These are phyloP conservation scores for Hiodon tergisus DNA, from an alignment of 2,113 vertebrate species.

Conservation along the genomic window DNA sequence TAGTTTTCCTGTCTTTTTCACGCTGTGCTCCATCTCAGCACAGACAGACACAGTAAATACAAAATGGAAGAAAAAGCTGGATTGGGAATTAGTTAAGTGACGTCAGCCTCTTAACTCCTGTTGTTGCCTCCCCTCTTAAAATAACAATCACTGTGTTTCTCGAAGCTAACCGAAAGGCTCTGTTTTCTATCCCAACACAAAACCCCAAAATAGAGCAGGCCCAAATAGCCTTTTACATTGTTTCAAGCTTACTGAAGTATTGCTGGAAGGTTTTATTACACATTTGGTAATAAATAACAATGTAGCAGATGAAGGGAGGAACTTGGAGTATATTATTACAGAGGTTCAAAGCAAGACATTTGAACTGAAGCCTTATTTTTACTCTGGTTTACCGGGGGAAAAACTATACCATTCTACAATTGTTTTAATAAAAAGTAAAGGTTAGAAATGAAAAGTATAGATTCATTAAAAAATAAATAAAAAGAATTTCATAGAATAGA, in stretches of 20 bases:
- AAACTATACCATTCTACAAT: too few species aligned
- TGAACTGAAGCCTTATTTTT: neutral
- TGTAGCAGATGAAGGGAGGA: too few species aligned
- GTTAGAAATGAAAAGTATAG: too few species aligned
- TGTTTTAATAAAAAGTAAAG: too few species aligned
- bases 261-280: too few species aligned
- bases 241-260: too few species aligned
- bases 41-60: neutral
- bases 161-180: constrained; percentile 1
- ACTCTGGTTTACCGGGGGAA: too few species aligned
- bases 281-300: too few species aligned
- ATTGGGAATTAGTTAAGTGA: neutral
- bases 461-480: too few species aligned
- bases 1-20: neutral
- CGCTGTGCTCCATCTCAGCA: neutral
- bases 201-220: neutral
- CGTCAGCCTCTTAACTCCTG: neutral
- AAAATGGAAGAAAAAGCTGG: neutral
- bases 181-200: neutral
- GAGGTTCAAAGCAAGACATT: neutral
- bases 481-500: too few species aligned
- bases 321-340: neutral
- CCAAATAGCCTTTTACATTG: too few species aligned
- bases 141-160: neutral
- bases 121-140: neutral